phyloP scores from a whole-genome alignment of 2,888 invertebrate species.

The Leucophora obtusa region DNA sequence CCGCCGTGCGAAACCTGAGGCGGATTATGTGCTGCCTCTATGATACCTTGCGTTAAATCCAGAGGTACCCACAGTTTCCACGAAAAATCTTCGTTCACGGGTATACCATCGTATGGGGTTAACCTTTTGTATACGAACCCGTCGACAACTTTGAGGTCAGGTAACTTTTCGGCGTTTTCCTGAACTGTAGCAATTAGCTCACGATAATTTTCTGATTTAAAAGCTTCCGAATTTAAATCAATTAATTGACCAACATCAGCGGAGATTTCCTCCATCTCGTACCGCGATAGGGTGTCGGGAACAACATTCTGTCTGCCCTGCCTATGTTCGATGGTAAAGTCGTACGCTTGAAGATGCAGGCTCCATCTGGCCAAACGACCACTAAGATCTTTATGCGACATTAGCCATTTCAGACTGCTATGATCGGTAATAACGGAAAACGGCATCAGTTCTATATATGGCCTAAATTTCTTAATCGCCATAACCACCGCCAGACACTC shows the following conservation, averaged over 20 bases:
- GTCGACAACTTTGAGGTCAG: not conserved
- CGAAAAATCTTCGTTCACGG: not conserved
- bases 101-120: no score
- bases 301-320: not conserved
- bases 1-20: not conserved
- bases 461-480: not conserved
- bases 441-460: slow-evolving; percentile 27
- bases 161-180: not conserved
- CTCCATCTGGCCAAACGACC: slow-evolving; percentile 12
- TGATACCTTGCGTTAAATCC: not conserved
- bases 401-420: slow-evolving; percentile 30
- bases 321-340: not conserved
- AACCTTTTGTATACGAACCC: no score
- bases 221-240: not conserved
- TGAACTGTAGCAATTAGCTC: not conserved
- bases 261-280: slow-evolving; percentile 5
- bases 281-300: not conserved
- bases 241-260: not conserved
- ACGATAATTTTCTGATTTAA: not conserved
- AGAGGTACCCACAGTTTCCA: not conserved
- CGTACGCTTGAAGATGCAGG: not conserved
- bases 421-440: slow-evolving; percentile 30
- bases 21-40: slow-evolving; percentile 17
- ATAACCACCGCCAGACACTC: slow-evolving; percentile 4
- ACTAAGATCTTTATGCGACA: slow-evolving; percentile 11